A percentile compares a stretch with the other conserved stretches of the same genome.
Conservation (phyloP, 2,888 invertebrate species). For the Alentia gelatinosa region DNA sequence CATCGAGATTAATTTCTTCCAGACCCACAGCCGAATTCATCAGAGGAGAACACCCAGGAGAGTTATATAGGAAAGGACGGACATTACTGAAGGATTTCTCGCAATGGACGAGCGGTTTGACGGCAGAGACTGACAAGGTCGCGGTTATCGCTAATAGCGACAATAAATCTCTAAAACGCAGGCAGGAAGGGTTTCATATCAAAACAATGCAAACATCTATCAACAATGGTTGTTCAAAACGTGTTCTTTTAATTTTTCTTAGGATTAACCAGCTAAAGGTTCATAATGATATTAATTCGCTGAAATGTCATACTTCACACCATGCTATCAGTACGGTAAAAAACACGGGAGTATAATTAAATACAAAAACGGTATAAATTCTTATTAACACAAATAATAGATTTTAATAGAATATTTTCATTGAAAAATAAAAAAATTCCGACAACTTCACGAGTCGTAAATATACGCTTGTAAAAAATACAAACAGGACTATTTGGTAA, state of each 20-base stretch:
- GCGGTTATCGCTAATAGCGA: background rate
- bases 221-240: background rate
- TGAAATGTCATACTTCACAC: background rate
- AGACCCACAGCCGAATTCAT: no score
- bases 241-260: background rate
- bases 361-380: background rate
- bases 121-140: background rate
- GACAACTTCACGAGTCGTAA: no score
- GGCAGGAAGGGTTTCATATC: background rate
- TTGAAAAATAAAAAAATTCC: no score
- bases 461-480: no score
- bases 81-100: no score
- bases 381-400: background rate
- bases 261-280: background rate
- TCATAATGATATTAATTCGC: background rate
- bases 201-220: background rate
- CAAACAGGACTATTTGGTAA: no score
- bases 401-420: background rate
- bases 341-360: background rate
- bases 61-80: no score
- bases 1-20: no score
- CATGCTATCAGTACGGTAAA: constrained; percentile 3
- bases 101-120: no score
- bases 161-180: background rate
- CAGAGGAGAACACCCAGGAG: no score